These are phyloP conservation scores for Akabosia matsudoensis DNA, from an alignment of 1,140 invertebrate genomes.

Conservation along the genomic window DNA sequence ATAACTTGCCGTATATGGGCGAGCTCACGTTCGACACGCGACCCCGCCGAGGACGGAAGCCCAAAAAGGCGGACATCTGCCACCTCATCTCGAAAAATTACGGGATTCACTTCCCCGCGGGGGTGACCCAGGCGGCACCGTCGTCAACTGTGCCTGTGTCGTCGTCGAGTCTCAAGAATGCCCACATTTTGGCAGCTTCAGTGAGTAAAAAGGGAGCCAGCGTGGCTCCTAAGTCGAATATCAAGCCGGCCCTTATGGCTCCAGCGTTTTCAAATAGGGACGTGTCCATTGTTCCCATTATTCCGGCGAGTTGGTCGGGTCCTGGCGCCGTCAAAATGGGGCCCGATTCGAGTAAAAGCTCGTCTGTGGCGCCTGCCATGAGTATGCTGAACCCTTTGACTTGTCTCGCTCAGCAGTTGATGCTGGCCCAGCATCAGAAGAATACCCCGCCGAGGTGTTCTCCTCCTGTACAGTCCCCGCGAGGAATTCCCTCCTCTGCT, in stretches of 20 bases:
- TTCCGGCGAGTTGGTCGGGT: not conserved
- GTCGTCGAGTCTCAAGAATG: no score
- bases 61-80: conserved; percentile 84
- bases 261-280: not conserved
- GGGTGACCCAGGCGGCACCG: not conserved
- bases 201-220: no score
- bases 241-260: not conserved
- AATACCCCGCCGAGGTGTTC: not conserved
- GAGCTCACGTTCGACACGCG: conserved; percentile 82
- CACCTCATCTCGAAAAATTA: conserved; percentile 88
- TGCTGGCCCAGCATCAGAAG: conserved; percentile 6
- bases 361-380: not conserved
- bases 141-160: no score
- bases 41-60: conserved; percentile 75
- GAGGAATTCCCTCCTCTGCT: not conserved
- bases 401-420: not conserved
- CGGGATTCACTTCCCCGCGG: conserved; percentile 56
- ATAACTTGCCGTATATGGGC: conserved; percentile 78
- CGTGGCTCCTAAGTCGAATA: no score
- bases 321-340: no score
- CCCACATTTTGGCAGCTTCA: not conserved
- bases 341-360: not conserved
- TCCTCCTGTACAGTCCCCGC: not conserved
- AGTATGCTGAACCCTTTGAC: not conserved
- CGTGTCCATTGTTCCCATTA: conserved; percentile 9